phyloP scores from a whole-genome alignment of 1,140 invertebrate species.

The Dreissena polymorpha region DNA sequence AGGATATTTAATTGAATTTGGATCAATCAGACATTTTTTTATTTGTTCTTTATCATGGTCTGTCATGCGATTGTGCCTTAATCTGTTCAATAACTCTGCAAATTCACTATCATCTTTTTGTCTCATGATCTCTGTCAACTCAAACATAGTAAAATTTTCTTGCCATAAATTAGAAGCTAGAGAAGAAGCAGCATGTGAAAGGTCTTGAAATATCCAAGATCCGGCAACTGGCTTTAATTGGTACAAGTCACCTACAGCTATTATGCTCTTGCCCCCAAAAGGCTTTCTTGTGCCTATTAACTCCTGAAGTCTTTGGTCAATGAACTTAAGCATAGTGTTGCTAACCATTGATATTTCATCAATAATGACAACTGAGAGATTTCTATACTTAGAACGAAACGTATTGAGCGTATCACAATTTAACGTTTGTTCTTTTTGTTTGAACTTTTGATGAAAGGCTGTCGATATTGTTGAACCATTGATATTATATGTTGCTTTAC shows the following conservation, averaged over 20 bases:
- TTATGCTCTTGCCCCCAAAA: constrained; percentile 48
- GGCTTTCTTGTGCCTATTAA: not conserved
- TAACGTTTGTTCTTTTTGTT: constrained; percentile 5
- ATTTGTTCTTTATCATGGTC: not conserved
- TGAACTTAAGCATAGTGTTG: not conserved
- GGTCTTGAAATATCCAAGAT: constrained; percentile 31
- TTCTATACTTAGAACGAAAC: constrained; percentile 10
- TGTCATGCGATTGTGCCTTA: not conserved
- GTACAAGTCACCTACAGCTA: constrained; percentile 46
- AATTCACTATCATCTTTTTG: constrained; percentile 31
- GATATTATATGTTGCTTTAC: constrained; percentile 49
- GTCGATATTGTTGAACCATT: constrained; percentile 17
- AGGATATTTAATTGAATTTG: constrained; percentile 3
- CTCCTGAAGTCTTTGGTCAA: not conserved
- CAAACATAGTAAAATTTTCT: constrained; percentile 28
- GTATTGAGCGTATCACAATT: constrained; percentile 1
- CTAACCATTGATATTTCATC: constrained; percentile 31
- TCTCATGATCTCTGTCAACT: constrained; percentile 37
- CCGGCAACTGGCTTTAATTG: constrained; percentile 44
- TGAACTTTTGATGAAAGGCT: constrained; percentile 14
- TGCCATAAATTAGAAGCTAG: constrained; percentile 16
- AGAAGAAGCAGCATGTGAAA: constrained; percentile 9
- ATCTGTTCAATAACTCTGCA: constrained; percentile 30
- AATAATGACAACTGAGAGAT: constrained; percentile 15
- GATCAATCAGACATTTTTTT: constrained; percentile 1